Conservation (phyloP, 2,797 vertebrate species). For the Taeniopygia guttata region DNA sequence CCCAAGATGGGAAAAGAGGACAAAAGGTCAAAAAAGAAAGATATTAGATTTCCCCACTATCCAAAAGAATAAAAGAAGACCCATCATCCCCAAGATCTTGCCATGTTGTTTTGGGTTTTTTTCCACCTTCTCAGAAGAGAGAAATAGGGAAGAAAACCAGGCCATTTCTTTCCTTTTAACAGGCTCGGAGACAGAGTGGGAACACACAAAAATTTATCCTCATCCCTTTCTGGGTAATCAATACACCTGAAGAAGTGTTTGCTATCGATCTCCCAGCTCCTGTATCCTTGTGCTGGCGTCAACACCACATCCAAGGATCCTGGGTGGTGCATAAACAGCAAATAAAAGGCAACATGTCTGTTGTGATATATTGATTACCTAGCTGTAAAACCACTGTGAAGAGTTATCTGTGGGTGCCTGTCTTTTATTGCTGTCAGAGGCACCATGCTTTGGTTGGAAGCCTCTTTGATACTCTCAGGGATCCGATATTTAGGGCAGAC, state of each 20-base stretch:
- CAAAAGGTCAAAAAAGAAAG: neutral
- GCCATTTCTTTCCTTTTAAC: neutral
- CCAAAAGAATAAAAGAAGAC: neutral
- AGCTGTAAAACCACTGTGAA: conserved; percentile 45
- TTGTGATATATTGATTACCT: conserved; percentile 26
- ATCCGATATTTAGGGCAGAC: neutral
- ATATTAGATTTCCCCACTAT: neutral
- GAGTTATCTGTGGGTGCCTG: conserved; percentile 1
- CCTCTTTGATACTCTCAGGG: neutral
- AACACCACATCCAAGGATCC: neutral
- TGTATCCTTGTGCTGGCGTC: neutral
- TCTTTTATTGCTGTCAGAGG: conserved; percentile 12
- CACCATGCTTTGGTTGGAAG: neutral
- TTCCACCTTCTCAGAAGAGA: neutral
- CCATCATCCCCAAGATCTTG: neutral
- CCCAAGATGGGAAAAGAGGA: neutral
- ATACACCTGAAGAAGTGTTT: conserved; percentile 32
- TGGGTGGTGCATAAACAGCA: conserved; percentile 11
- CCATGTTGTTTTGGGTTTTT: neutral
- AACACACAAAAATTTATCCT: neutral
- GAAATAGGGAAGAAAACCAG: neutral
- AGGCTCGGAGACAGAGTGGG: neutral
- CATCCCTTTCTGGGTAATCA: conserved; percentile 5
- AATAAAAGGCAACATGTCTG: neutral
- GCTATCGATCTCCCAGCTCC: conserved; percentile 11